These are phyloP conservation scores for Notodonta ziczac DNA, from an alignment of 2,888 invertebrate genomes.

Conservation along the genomic window DNA sequence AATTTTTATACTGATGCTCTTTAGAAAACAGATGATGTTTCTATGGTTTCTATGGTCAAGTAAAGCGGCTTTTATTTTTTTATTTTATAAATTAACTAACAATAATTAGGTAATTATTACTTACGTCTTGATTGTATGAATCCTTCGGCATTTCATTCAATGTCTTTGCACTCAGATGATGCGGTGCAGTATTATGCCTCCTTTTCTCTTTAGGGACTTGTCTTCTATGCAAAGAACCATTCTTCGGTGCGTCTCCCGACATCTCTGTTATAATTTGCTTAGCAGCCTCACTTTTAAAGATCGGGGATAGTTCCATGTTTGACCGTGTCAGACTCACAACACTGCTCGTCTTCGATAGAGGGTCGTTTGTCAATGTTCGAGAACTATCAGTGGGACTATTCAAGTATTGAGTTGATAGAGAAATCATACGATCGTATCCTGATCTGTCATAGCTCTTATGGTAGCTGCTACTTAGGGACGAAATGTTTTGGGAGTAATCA, in stretches of 20 bases:
- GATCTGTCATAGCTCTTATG: constrained; percentile 70
- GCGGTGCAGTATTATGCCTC: constrained; percentile 94
- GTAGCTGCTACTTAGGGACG: constrained; percentile 74
- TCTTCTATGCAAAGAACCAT: constrained; percentile 86
- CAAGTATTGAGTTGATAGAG: constrained; percentile 74
- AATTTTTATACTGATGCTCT: too few species aligned
- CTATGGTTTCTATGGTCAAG: too few species aligned
- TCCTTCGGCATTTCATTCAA: constrained; percentile 83
- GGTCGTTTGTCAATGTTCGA: constrained; percentile 76
- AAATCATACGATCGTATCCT: constrained; percentile 67
- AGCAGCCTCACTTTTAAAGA: constrained; percentile 94
- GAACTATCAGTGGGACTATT: constrained; percentile 78
- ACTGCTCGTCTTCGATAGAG: constrained; percentile 77
- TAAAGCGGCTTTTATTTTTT: neutral
- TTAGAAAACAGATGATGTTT: too few species aligned
- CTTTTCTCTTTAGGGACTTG: constrained; percentile 92
- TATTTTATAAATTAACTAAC: neutral
- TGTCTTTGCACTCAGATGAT: constrained; percentile 87
- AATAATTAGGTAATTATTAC: constrained; percentile 36
- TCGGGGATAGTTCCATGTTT: constrained; percentile 88
- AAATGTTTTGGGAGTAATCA: constrained; percentile 74
- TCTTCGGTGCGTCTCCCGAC: constrained; percentile 84
- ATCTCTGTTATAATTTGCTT: constrained; percentile 94
- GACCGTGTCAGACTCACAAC: constrained; percentile 74
- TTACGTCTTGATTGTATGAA: constrained; percentile 75